These are phyloP conservation scores for Xanthorhoe designata DNA, from an alignment of 2,888 invertebrate genomes.

Conservation along the genomic window DNA sequence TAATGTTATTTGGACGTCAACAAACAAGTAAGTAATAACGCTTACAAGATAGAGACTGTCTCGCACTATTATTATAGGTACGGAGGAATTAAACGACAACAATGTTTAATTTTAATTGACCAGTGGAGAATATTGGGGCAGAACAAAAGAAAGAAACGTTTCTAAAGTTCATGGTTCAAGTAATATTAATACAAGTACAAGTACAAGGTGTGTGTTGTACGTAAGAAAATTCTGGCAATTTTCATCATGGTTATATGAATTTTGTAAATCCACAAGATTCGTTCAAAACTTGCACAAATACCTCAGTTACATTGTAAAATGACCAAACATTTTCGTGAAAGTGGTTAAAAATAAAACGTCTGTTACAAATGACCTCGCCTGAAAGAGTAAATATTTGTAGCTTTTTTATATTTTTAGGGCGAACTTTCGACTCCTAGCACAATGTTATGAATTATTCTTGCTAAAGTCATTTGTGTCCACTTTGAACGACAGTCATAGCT, in stretches of 20 bases:
- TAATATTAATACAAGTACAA: no score
- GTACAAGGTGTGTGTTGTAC: no score
- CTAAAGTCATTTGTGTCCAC: not conserved
- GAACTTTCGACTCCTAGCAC: constrained; percentile 6
- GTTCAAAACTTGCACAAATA: not conserved
- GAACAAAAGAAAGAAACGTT: no score
- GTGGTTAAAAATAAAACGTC: constrained; percentile 25
- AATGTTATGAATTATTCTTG: not conserved
- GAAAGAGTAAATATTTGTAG: constrained; percentile 34
- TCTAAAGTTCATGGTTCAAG: no score
- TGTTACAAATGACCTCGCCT: constrained; percentile 32
- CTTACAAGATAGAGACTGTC: no score
- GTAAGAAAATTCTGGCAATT: no score
- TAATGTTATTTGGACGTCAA: no score
- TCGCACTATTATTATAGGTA: no score
- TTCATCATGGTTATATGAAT: not conserved
- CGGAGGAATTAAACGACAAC: no score
- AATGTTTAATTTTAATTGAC: no score
- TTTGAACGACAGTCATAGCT: not conserved
- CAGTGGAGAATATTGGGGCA: no score
- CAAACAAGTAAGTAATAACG: no score
- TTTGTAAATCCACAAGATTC: not conserved
- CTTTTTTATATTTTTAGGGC: constrained; percentile 28
- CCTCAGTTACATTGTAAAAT: not conserved
- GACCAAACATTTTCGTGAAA: constrained; percentile 6